A percentile compares a stretch with the other conserved stretches of the same genome.
phyloP scores from a whole-genome alignment of 2,113 vertebrate species.

The Bos javanicus region DNA sequence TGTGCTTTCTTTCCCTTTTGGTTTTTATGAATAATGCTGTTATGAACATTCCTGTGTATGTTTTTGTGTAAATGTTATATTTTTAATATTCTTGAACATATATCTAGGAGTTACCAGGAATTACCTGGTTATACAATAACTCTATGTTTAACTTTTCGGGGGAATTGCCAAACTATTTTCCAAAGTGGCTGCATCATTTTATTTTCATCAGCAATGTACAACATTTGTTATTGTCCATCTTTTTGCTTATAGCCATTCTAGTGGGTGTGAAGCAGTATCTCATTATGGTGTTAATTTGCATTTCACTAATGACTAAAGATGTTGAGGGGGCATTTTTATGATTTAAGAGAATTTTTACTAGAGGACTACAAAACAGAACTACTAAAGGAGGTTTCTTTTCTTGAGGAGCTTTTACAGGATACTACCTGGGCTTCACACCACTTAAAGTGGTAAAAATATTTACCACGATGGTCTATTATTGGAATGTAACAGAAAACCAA shows the following conservation, averaged over 20 bases:
- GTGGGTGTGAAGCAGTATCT: background rate
- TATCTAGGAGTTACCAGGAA: background rate
- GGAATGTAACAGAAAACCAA: background rate
- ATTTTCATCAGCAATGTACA: background rate
- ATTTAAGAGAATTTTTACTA: background rate
- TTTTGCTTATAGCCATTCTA: background rate
- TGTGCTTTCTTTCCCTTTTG: background rate
- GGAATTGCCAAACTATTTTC: background rate
- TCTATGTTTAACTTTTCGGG: background rate
- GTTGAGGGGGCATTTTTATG: background rate
- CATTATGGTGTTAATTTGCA: background rate
- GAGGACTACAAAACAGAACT: background rate
- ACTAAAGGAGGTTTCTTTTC: background rate
- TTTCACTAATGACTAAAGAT: background rate
- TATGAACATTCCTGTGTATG: background rate
- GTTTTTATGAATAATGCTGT: background rate
- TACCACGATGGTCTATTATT: background rate
- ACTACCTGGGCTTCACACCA: background rate
- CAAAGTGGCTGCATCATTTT: background rate
- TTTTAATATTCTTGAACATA: background rate
- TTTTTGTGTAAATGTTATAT: background rate
- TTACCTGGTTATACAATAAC: background rate
- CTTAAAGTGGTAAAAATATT: background rate
- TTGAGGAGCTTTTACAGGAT: background rate
- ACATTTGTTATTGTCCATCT: background rate